phyloP scores from a whole-genome alignment of 2,113 vertebrate genomes.

The mouse (Mus musculus) region DNA sequence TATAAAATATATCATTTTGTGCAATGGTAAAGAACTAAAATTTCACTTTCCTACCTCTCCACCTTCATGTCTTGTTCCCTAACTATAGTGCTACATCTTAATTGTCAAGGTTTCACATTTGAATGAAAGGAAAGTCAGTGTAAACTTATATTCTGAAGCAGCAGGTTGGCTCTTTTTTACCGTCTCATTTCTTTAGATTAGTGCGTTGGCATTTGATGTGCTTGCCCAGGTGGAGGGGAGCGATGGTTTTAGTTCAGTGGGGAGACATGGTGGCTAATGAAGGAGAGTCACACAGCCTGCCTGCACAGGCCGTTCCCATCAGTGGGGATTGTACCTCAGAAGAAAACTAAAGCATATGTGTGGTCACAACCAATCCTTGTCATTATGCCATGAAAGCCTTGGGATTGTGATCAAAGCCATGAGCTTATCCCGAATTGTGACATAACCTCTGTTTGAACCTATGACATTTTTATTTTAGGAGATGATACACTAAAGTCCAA shows the following conservation, averaged over 20 bases:
- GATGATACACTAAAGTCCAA: slow-evolving; percentile 76
- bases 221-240: slow-evolving; percentile 26
- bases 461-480: slow-evolving; percentile 80
- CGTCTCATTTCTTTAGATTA: slow-evolving; percentile 16
- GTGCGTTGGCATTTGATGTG: slow-evolving; percentile 44
- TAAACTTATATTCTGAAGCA: slow-evolving; percentile 35
- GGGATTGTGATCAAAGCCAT: slow-evolving; percentile 82
- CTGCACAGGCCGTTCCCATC: slow-evolving; percentile 68
- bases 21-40: neutral
- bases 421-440: slow-evolving; percentile 68
- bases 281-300: slow-evolving; percentile 28
- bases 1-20: neutral
- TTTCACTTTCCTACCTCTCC: slow-evolving; percentile 28
- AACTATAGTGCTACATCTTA: neutral
- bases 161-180: neutral
- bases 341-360: slow-evolving; percentile 85
- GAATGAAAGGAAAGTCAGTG: neutral
- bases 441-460: slow-evolving; percentile 85
- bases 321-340: slow-evolving; percentile 62
- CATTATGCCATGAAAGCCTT: slow-evolving; percentile 79
- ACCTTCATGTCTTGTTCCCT: neutral
- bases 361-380: slow-evolving; percentile 84
- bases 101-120: slow-evolving; percentile 29
- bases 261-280: slow-evolving; percentile 27
- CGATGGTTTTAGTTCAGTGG: slow-evolving; percentile 52